Evolutionary conservation across 2,888 invertebrate species (phyloP).

Genomic region (Dioctria linearis): DNA sequence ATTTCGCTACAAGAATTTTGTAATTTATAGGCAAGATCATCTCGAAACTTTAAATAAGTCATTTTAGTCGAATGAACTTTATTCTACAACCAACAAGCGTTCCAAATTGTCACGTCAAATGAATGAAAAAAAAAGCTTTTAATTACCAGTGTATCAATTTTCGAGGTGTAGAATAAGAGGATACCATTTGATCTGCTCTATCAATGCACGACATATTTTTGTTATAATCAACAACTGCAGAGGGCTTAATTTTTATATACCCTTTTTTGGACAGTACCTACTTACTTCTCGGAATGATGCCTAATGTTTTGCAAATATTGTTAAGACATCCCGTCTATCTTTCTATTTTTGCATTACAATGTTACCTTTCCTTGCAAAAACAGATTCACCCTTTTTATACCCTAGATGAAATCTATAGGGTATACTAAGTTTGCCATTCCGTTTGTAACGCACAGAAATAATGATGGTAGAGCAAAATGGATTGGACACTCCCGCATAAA

Average conservation of each 20-base stretch:
- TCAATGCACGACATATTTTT: slow-evolving; percentile 42
- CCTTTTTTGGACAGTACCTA: slow-evolving; percentile 26
- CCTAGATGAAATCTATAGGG: too few relatives aligned
- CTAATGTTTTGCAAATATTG: not conserved
- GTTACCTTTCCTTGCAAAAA: too few relatives aligned
- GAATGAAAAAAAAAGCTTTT: slow-evolving; percentile 41
- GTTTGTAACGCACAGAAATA: too few relatives aligned
- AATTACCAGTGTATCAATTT: slow-evolving; percentile 31
- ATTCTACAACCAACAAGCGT: slow-evolving; percentile 22
- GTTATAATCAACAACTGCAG: slow-evolving; percentile 1
- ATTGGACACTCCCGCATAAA: too few relatives aligned
- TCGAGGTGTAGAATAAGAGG: slow-evolving; percentile 42
- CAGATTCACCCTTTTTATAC: too few relatives aligned
- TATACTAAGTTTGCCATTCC: too few relatives aligned
- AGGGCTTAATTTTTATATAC: slow-evolving; percentile 3
- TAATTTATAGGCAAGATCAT: too few relatives aligned
- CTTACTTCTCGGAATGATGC: slow-evolving; percentile 8
- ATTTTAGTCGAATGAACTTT: slow-evolving; percentile 29
- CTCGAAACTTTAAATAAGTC: slow-evolving; percentile 17
- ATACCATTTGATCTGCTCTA: slow-evolving; percentile 29
- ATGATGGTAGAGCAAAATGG: too few relatives aligned
- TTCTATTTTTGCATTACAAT: too few relatives aligned
- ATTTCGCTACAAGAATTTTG: too few relatives aligned
- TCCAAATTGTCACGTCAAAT: slow-evolving; percentile 15
- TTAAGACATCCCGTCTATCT: too few relatives aligned